Conservation (phyloP, 1,140 invertebrate genomes). For the Drosophila kurseongensis region DNA sequence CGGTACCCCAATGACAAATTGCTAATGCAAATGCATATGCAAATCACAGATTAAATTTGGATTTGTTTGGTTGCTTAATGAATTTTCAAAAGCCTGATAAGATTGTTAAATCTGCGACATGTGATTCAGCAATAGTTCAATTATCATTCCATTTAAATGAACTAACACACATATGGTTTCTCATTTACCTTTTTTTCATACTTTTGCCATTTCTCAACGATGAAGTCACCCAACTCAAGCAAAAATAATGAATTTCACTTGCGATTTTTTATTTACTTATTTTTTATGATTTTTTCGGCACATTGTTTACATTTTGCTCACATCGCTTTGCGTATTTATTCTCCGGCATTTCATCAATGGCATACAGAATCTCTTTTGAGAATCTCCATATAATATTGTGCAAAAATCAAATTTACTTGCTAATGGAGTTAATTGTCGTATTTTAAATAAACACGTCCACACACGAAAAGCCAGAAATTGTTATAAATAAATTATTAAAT, state of each 20-base stretch:
- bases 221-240: conserved; percentile 39
- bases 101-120: not conserved
- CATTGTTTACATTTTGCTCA: conserved; percentile 34
- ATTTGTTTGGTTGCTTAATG: conserved; percentile 31
- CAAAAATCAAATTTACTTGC: conserved; percentile 36
- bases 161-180: conserved; percentile 33
- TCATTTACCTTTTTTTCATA: conserved; percentile 16
- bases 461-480: conserved; percentile 7
- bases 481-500: conserved; percentile 63
- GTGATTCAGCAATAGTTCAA: conserved; percentile 34
- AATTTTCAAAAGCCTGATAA: conserved; percentile 13
- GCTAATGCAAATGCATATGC: conserved; percentile 58
- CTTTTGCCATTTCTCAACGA: conserved; percentile 26
- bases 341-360: conserved; percentile 12
- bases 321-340: conserved; percentile 4
- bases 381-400: not conserved
- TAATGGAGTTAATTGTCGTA: conserved; percentile 65
- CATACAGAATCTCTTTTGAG: conserved; percentile 2
- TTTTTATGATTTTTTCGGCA: conserved; percentile 32
- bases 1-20: conserved; percentile 57
- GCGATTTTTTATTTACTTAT: conserved; percentile 36
- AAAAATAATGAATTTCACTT: conserved; percentile 34
- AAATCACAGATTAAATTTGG: conserved; percentile 14
- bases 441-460: conserved; percentile 11
- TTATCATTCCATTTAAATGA: conserved; percentile 21